Base-by-base conservation (phyloP, 2,888 invertebrate species). In the Drosophila rellima region DNA sequence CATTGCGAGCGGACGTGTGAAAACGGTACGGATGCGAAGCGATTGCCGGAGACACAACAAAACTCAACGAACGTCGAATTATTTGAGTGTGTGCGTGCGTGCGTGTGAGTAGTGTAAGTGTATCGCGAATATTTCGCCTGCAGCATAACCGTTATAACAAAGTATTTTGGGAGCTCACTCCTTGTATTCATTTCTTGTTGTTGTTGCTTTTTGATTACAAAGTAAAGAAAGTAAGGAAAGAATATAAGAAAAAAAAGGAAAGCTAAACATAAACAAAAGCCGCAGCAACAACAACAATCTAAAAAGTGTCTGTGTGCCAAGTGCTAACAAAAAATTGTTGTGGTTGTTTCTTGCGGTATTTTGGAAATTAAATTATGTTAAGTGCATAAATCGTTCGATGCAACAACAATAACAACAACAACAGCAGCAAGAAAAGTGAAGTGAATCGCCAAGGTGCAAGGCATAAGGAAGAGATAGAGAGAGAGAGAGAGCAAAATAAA, bases 321-420 rank as follows among this genome's bases (percentile, higher is more conserved):
- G 82, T 74, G 75, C 60, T 50, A 55, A 17, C 51, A 33, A 35
- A 56, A 56, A 56, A 37, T 47, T 47, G 33, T 29, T 47, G 33
- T 70, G 56, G 51, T 74, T 54, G 63, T 70, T 70, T 50, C 63
- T 80, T 73, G 70, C 80, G 82, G 83, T 62, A 75, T 88, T 79
- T 76, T 71, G 57, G 61, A 87, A 82, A 85, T 90, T 74, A 83
- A 90, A 90, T 87, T 74, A 89, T 87, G 84, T 82, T 87, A 78
- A 87, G 89, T 87, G 89, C 89, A 74, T 87, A 74, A 90, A 88
- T 70, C 68, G 67, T 65, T 59, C 64, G 69, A 70, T 62, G 52
- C 52, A 69, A 42, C 70, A 50, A 44, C 60, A 63, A 3, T 50
- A 51, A 18, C 59, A 47, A 6, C 33, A 59, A 11, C 44, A 44